Evolutionary conservation across 2,888 invertebrate species (phyloP).

Genomic region (Strigamia maritima): DNA sequence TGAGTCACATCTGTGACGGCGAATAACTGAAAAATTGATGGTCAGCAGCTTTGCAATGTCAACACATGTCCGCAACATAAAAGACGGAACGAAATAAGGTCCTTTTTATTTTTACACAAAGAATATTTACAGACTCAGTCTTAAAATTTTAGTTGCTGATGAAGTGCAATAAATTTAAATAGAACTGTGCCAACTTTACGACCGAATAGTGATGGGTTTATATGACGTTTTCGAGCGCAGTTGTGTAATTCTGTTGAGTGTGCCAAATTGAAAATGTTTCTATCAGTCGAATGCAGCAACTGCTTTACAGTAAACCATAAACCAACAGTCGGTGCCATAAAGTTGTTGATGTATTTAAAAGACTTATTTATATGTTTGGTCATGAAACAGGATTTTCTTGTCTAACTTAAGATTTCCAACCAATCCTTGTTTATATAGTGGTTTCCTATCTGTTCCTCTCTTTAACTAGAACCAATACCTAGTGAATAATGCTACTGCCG

Average conservation of each 20-base stretch:
- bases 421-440: slow-evolving; percentile 18
- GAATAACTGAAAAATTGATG: slow-evolving; percentile 10
- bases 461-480: slow-evolving; percentile 2
- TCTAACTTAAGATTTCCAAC: background rate
- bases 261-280: slow-evolving; percentile 25
- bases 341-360: slow-evolving; percentile 30
- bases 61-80: background rate
- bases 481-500: slow-evolving; percentile 13
- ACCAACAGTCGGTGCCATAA: slow-evolving; percentile 1
- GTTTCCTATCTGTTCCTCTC: background rate
- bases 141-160: slow-evolving; percentile 18
- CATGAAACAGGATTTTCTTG: slow-evolving; percentile 1
- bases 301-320: slow-evolving; percentile 22
- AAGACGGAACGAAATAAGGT: background rate
- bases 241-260: slow-evolving; percentile 30
- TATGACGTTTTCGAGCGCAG: slow-evolving; percentile 25
- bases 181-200: slow-evolving; percentile 34
- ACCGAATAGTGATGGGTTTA: slow-evolving; percentile 26
- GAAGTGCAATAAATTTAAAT: slow-evolving; percentile 30
- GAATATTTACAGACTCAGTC: background rate
- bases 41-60: slow-evolving; percentile 24
- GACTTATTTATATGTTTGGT: slow-evolving; percentile 31
- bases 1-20: background rate
- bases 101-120: background rate
- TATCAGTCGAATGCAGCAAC: slow-evolving; percentile 27